Conservation (phyloP, 2,888 invertebrate genomes). For the Megaustenia siamemsis region DNA sequence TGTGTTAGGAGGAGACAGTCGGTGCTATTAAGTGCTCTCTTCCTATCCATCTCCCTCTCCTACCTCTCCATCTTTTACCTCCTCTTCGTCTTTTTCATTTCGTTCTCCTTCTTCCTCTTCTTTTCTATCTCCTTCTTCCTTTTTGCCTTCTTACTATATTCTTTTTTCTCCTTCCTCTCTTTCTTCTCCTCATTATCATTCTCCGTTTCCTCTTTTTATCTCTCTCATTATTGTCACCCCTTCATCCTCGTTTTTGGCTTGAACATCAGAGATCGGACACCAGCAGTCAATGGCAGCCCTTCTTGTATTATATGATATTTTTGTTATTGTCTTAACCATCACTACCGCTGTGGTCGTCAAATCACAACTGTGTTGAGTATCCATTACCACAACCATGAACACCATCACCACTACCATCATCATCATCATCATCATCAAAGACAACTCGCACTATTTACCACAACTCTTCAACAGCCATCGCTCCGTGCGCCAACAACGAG, state of each 20-base stretch:
- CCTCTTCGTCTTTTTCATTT: too few species aligned
- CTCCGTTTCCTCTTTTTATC: neutral
- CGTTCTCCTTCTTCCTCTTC: neutral
- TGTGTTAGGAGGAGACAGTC: too few species aligned
- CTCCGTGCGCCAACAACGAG: constrained; percentile 81
- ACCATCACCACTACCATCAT: neutral
- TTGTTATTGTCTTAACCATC: neutral
- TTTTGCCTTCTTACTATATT: too few species aligned
- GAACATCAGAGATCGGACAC: too few species aligned
- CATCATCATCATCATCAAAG: constrained; percentile 4
- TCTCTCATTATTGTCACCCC: neutral
- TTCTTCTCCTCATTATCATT: too few species aligned
- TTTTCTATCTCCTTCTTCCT: neutral
- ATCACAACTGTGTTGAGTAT: too few species aligned
- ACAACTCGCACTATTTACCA: neutral
- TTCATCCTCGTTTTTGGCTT: too few species aligned
- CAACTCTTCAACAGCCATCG: constrained; percentile 8
- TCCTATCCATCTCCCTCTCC: too few species aligned
- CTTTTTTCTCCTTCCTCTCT: too few species aligned
- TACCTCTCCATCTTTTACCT: too few species aligned
- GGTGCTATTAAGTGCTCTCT: too few species aligned
- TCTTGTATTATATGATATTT: neutral
- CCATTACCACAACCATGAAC: neutral
- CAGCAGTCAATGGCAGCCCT: too few species aligned
- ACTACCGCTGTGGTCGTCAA: neutral